These are phyloP conservation scores for Xestia sexstrigata DNA, from an alignment of 2,888 invertebrate genomes.

Conservation along the genomic window DNA sequence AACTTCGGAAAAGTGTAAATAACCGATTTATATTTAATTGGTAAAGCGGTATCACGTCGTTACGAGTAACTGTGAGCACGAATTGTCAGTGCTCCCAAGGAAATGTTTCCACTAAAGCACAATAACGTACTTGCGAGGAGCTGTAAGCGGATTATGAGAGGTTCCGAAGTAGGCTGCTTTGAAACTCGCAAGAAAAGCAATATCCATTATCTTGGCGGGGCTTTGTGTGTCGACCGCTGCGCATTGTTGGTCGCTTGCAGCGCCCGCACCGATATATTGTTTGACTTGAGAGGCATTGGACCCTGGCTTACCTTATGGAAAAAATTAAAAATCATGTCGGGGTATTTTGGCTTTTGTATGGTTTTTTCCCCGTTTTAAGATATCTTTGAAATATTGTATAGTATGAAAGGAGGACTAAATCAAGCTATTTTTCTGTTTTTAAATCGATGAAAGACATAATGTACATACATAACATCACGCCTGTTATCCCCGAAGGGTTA, in stretches of 20 bases:
- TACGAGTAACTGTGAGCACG: conserved; percentile 74
- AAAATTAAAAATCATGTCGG: conserved; percentile 59
- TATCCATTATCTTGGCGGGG: conserved; percentile 88
- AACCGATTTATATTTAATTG: conserved; percentile 59
- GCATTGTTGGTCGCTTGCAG: conserved; percentile 83
- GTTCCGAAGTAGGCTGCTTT: conserved; percentile 89
- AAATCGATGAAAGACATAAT: neutral
- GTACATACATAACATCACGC: too few species aligned
- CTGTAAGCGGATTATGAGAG: conserved; percentile 89
- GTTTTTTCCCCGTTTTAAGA: neutral
- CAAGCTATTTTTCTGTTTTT: neutral
- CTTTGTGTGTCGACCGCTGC: conserved; percentile 83
- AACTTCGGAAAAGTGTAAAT: neutral
- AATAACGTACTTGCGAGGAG: conserved; percentile 83
- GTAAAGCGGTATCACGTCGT: conserved; percentile 75
- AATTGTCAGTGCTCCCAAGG: conserved; percentile 74
- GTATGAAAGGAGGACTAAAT: neutral
- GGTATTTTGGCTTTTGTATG: conserved; percentile 23
- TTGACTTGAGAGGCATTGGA: conserved; percentile 74
- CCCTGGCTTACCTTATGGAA: conserved; percentile 67
- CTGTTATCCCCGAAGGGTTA: too few species aligned
- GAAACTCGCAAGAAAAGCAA: conserved; percentile 90
- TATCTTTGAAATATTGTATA: neutral
- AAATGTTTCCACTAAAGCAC: conserved; percentile 86
- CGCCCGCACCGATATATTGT: conserved; percentile 74